Conservation (phyloP, 2,113 vertebrate species). For the Festucalex cinctus region DNA sequence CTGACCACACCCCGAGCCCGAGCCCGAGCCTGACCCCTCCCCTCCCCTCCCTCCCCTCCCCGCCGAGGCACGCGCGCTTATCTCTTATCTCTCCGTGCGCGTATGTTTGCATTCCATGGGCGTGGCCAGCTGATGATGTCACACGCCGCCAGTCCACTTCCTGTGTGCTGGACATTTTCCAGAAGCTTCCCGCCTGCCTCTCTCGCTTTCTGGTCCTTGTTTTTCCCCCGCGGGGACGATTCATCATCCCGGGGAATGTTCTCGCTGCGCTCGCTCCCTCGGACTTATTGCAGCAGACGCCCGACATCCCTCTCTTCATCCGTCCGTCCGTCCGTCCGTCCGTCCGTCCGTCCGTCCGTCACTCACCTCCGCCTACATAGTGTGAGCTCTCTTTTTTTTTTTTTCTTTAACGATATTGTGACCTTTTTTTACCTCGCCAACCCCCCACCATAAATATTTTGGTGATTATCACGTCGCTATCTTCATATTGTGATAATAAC, state of each 20-base stretch:
- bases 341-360: not conserved
- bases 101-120: slow-evolving; percentile 2
- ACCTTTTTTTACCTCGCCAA: no score
- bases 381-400: no score
- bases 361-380: not conserved
- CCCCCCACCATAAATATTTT: no score
- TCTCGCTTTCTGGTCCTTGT: not conserved
- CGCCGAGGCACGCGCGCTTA: not conserved
- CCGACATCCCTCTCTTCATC: not conserved
- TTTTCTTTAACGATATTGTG: no score
- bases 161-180: slow-evolving; percentile 46
- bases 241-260: slow-evolving; percentile 14
- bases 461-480: no score
- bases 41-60: not conserved
- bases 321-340: not conserved
- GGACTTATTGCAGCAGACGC: not conserved
- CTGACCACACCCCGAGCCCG: slow-evolving; percentile 17
- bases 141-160: slow-evolving; percentile 38
- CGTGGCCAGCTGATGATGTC: slow-evolving; percentile 2
- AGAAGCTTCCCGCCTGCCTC: slow-evolving; percentile 42
- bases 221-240: not conserved
- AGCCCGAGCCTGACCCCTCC: no score
- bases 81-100: not conserved
- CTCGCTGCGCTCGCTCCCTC: no score
- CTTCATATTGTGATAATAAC: no score